A percentile compares a stretch with the other conserved stretches of the same genome.
Evolutionary conservation across 2,113 vertebrate genomes (phyloP).

Genomic region (Salvelinus fontinalis): DNA sequence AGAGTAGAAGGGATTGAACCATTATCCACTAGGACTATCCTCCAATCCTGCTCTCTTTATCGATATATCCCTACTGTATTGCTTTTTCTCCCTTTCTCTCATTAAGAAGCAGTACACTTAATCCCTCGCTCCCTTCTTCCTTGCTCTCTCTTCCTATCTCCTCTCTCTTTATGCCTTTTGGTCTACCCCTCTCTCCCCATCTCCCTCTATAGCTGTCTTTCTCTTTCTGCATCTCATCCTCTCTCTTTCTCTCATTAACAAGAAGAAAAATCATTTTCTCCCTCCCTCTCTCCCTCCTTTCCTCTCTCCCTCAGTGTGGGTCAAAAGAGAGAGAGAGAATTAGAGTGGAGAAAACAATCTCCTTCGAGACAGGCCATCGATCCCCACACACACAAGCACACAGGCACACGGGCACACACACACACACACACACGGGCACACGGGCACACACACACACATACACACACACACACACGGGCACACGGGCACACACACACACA

Average conservation of each 20-base stretch:
- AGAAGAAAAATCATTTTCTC: constrained; percentile 14
- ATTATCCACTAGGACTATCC: constrained; percentile 35
- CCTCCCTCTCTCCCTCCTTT: not conserved
- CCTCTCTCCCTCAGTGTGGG: not conserved
- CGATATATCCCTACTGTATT: too few relatives aligned
- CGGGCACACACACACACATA: not conserved
- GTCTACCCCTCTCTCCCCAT: constrained; percentile 32
- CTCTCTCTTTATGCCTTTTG: constrained; percentile 11
- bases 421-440: not conserved
- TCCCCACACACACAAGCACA: not conserved
- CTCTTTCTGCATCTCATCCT: constrained; percentile 18
- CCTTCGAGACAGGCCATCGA: not conserved
- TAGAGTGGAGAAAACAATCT: not conserved
- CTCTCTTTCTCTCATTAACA: constrained; percentile 11
- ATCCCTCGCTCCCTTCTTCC: too few relatives aligned
- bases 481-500: too few relatives aligned
- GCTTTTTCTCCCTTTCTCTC: too few relatives aligned
- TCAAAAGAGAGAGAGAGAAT: not conserved
- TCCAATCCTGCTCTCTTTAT: constrained; percentile 21
- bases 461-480: not conserved
- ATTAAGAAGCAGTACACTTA: too few relatives aligned
- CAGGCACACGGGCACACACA: not conserved
- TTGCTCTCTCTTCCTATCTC: too few relatives aligned
- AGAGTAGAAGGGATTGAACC: constrained; percentile 23
- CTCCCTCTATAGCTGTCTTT: constrained; percentile 21